Conservation (phyloP, 2,888 invertebrate genomes). For the Gortyna flavago region DNA sequence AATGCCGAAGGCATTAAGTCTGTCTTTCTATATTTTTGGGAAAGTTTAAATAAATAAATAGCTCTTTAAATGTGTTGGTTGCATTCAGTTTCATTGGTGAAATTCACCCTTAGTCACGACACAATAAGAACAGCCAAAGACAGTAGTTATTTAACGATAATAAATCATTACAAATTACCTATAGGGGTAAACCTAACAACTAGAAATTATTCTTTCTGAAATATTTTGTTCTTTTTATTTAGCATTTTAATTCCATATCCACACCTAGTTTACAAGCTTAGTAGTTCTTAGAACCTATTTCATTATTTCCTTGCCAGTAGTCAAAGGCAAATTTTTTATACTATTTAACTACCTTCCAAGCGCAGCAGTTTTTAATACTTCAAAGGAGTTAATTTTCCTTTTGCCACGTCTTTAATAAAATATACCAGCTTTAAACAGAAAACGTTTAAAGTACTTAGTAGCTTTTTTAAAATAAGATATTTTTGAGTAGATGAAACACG, state of each 20-base stretch:
- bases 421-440: conserved; percentile 34
- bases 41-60: no score
- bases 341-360: conserved; percentile 26
- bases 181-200: neutral
- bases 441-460: conserved; percentile 16
- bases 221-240: neutral
- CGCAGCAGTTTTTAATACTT: conserved; percentile 41
- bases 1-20: no score
- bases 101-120: neutral
- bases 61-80: neutral
- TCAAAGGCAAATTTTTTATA: conserved; percentile 45
- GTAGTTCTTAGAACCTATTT: conserved; percentile 2
- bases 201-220: neutral
- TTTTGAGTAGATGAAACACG: neutral
- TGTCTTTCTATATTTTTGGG: no score
- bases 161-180: no score
- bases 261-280: neutral
- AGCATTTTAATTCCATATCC: neutral
- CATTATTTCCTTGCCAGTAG: conserved; percentile 24
- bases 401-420: conserved; percentile 32
- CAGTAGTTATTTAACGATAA: neutral
- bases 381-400: conserved; percentile 50
- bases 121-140: neutral
- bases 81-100: neutral
- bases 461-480: neutral